phyloP scores from a whole-genome alignment of 1,140 invertebrate species.

The Drosophila hydei region DNA sequence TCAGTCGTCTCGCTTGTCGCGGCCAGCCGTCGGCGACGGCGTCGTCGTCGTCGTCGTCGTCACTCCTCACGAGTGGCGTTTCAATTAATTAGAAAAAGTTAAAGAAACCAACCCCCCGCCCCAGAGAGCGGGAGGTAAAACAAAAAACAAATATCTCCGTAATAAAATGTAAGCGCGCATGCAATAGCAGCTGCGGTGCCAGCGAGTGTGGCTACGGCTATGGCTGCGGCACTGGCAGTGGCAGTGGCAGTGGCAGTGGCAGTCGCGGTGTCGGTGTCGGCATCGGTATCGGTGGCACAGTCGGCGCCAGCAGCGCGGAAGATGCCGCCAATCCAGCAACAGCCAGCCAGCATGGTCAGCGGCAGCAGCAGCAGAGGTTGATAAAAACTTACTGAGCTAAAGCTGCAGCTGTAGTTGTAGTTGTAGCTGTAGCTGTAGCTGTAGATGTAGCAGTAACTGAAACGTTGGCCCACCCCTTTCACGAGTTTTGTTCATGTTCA shows the following conservation, averaged over 20 bases:
- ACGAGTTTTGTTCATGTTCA: conserved; percentile 74
- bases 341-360: conserved; percentile 54
- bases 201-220: conserved; percentile 16
- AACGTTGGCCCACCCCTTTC: conserved; percentile 70
- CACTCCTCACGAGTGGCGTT: conserved; percentile 75
- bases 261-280: conserved; percentile 20
- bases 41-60: conserved; percentile 29
- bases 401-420: conserved; percentile 7
- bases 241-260: conserved; percentile 22
- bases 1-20: conserved; percentile 12
- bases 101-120: conserved; percentile 57
- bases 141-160: conserved; percentile 72
- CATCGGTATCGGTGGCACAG: conserved; percentile 21
- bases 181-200: conserved; percentile 55
- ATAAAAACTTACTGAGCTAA: conserved; percentile 28
- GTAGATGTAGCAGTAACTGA: conserved; percentile 13
- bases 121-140: conserved; percentile 22
- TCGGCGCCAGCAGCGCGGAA: conserved; percentile 59
- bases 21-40: conserved; percentile 34
- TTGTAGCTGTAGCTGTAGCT: conserved; percentile 4
- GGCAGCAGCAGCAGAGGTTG: conserved; percentile 8
- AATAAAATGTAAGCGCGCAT: conserved; percentile 80
- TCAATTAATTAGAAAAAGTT: conserved; percentile 83
- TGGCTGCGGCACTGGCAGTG: conserved; percentile 40
- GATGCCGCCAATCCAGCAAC: conserved; percentile 73